These are phyloP conservation scores for Chelonoidis abingdonii DNA, from an alignment of 2,113 vertebrate genomes.

Conservation along the genomic window DNA sequence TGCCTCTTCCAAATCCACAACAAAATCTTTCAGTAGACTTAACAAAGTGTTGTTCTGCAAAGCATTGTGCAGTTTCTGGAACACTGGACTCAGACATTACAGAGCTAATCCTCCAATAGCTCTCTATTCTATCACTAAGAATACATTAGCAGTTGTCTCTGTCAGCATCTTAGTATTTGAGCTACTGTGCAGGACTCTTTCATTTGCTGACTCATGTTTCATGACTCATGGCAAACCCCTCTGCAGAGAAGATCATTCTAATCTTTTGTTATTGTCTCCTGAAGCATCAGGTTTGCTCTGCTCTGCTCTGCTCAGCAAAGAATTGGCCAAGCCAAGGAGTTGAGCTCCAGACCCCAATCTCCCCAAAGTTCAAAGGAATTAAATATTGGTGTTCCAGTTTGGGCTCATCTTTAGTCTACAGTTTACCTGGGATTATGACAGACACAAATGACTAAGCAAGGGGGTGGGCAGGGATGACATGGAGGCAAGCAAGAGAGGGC, in stretches of 20 bases:
- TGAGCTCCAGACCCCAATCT: not conserved
- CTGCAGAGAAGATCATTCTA: not conserved
- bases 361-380: not conserved
- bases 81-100: constrained; percentile 31
- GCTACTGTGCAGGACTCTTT: not conserved
- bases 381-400: not conserved
- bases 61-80: constrained; percentile 45
- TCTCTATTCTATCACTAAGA: not conserved
- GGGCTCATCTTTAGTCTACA: not conserved
- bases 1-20: not conserved
- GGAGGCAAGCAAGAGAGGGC: not conserved
- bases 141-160: not conserved
- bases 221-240: not conserved
- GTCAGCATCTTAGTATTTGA: constrained; percentile 29
- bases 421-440: not conserved
- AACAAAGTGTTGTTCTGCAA: constrained; percentile 39
- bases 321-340: not conserved
- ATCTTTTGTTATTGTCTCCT: constrained; percentile 13
- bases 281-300: constrained; percentile 4
- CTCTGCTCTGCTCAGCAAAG: not conserved
- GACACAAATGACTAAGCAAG: not conserved
- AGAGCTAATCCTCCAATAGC: constrained; percentile 53
- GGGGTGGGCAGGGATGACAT: not conserved
- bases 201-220: not conserved
- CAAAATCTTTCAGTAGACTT: constrained; percentile 41